Evolutionary conservation across 2,113 vertebrate genomes (phyloP).

Genomic region (Fregetta grallaria): DNA sequence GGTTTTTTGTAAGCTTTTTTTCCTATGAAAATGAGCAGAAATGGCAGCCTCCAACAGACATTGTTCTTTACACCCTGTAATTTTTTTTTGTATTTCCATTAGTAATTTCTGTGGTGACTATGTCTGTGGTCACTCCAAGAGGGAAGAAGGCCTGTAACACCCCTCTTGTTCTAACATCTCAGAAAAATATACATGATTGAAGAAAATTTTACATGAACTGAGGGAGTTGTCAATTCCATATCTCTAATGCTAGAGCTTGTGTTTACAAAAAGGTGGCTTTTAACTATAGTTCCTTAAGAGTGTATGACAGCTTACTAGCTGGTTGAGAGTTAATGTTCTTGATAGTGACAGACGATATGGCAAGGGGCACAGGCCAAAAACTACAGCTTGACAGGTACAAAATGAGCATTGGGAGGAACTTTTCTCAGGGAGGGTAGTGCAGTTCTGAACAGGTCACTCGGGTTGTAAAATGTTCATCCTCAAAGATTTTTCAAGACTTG

Average conservation of each 20-base stretch:
- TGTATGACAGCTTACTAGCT: background rate
- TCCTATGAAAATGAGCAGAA: background rate
- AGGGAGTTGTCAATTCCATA: background rate
- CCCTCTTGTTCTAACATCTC: background rate
- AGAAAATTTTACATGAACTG: background rate
- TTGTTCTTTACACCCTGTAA: background rate
- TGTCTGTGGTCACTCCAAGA: background rate
- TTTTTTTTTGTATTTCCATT: background rate
- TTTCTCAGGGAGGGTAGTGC: background rate
- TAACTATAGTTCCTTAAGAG: background rate
- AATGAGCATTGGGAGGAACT: background rate
- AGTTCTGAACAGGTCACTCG: background rate
- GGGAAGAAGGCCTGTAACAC: background rate
- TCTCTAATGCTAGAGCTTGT: background rate
- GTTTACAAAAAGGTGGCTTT: background rate
- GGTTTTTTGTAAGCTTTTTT: background rate
- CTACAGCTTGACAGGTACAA: background rate
- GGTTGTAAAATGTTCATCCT: background rate
- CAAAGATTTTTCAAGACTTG: background rate
- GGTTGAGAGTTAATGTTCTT: background rate
- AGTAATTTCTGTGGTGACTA: background rate
- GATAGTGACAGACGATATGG: background rate
- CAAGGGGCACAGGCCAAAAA: background rate
- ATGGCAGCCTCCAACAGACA: background rate
- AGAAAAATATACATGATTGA: background rate